phyloP scores from a whole-genome alignment of 2,888 invertebrate species.

The Orgyia antiqua region DNA sequence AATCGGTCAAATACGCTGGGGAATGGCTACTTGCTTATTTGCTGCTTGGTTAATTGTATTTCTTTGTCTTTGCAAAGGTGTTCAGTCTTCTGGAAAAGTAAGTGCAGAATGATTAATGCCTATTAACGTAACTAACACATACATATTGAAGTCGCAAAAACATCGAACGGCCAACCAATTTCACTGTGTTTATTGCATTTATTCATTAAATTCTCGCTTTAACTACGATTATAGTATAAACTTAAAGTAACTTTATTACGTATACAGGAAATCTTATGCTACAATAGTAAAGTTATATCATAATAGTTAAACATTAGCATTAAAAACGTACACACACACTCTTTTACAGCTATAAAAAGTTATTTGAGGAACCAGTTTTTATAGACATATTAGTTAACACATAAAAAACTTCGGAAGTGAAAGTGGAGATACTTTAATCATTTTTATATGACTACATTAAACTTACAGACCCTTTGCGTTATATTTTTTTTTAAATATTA shows the following conservation, averaged over 20 bases:
- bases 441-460: too few species aligned
- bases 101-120: too few species aligned
- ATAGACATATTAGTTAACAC: neutral
- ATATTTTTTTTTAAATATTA: too few species aligned
- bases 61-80: conserved; percentile 87
- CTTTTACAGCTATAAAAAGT: too few species aligned
- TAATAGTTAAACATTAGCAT: neutral
- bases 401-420: conserved; percentile 2
- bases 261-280: neutral
- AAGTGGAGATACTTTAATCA: neutral
- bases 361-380: neutral
- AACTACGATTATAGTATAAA: too few species aligned
- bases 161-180: neutral
- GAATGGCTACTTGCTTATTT: conserved; percentile 85
- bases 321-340: too few species aligned
- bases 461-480: too few species aligned
- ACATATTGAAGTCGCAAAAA: too few species aligned
- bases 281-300: neutral
- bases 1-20: conserved; percentile 81
- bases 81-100: conserved; percentile 87
- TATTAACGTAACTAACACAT: too few species aligned
- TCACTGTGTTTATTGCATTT: neutral
- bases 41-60: conserved; percentile 89
- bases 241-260: too few species aligned
- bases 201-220: too few species aligned